Evolutionary conservation across 2,888 invertebrate genomes (phyloP).

Genomic region (Gymnosoma rotundatum): DNA sequence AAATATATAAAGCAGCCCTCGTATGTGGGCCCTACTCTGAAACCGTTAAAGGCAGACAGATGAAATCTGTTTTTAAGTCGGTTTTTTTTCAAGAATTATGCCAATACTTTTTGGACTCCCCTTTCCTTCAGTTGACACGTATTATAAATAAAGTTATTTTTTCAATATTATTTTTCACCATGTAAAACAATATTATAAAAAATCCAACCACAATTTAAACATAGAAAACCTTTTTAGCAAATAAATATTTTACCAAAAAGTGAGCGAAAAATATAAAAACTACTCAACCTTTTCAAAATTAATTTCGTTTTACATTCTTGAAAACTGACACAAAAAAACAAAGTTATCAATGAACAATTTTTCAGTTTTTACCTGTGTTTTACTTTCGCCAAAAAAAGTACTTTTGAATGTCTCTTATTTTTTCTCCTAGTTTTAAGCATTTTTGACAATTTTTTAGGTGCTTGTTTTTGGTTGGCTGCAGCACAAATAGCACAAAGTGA

Average conservation of each 20-base stretch:
- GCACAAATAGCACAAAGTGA: constrained; percentile 51
- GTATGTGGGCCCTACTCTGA: too few relatives aligned
- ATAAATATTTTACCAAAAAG: not conserved
- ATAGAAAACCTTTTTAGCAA: not conserved
- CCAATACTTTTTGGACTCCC: too few relatives aligned
- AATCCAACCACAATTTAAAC: not conserved
- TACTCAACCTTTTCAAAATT: not conserved
- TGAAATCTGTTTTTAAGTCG: too few relatives aligned
- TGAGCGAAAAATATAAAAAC: not conserved
- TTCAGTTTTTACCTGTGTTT: constrained; percentile 33
- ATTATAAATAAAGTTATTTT: too few relatives aligned
- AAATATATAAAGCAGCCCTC: too few relatives aligned
- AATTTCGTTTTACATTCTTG: not conserved
- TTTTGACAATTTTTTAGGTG: constrained; percentile 5
- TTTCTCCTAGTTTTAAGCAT: not conserved
- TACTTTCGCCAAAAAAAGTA: constrained; percentile 54
- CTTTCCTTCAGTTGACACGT: too few relatives aligned
- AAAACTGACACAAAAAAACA: constrained; percentile 4
- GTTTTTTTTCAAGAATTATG: too few relatives aligned
- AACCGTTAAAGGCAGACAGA: too few relatives aligned
- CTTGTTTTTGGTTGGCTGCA: constrained; percentile 47
- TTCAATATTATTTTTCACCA: too few relatives aligned
- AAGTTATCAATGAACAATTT: constrained; percentile 51
- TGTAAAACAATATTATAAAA: not conserved
- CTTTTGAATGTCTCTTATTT: constrained; percentile 17